Evolutionary conservation across 2,113 vertebrate genomes (phyloP), one percentile per base, ranked within the genome.

Genomic region (Archocentrus centrarchus): DNA sequence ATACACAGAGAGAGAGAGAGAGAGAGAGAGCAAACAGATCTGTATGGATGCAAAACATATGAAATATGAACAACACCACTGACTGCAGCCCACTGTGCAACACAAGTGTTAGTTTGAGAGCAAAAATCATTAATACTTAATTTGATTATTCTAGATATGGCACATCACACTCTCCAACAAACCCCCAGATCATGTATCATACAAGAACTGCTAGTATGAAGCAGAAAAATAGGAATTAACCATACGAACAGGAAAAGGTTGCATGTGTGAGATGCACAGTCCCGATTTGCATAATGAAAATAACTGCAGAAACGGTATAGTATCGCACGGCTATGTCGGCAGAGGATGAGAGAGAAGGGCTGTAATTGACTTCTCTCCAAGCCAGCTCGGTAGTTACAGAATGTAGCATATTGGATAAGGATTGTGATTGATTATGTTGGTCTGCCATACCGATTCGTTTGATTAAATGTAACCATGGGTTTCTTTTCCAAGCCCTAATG

Each of bases 391-490:
- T 93, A 93, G 94, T 93, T 94, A 92, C 93, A 93, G 89, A 94
- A 94, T 86, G 94, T 87, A 93, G 88, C 93, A 94, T 95, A 96
- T 95, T 95, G 95, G 95, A 91, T 94, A 92, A 95, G 93, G 95
- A 95, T 95, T 95, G 93, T 95, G 94, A 96, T 96, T 95, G 95
- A 96, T 96, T 95, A 95, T 92, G 93, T 88, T 93, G 92, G 93
- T 94, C 95, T 95, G 95, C 95, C 83, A 91, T 93, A 93, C 86
- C 78, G 85, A 95, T 96, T 95, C 66, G 85, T 94, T 95, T 96
- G 94, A 95, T 96, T 95, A 95, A 95, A 95, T 95, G 93, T 91
- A 93, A 94, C 94, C 92, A 89, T 93, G 92, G 91, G 86, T 92
- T 94, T 93, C 94, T 92, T 93, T 94, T 94, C 93, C 93, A 92